Percentiles rank a stretch among this genome's conserved stretches.
phyloP scores from a whole-genome alignment of 2,888 invertebrate genomes.

The Mantis religiosa region DNA sequence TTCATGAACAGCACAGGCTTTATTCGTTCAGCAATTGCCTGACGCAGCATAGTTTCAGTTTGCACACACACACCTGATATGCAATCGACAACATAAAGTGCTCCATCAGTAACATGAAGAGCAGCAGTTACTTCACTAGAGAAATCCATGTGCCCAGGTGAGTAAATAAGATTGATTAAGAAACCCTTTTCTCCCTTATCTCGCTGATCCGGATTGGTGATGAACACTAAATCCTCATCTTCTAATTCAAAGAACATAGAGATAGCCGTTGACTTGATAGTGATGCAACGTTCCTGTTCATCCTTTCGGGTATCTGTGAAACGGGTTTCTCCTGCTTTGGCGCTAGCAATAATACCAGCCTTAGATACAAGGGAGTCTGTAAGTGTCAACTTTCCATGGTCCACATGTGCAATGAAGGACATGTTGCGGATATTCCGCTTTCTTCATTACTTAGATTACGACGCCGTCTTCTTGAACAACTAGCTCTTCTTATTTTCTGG shows the following conservation, averaged over 20 bases:
- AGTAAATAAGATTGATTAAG: conserved; percentile 99
- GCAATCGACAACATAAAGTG: conserved; percentile 98
- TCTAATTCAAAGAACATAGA: conserved; percentile 98
- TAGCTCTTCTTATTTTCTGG: no score
- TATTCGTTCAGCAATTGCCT: conserved; percentile 99
- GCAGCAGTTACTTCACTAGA: conserved; percentile 99
- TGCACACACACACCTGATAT: conserved; percentile 99
- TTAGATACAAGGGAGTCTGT: conserved; percentile 99
- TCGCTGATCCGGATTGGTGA: conserved; percentile 84
- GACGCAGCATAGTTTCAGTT: conserved; percentile 98
- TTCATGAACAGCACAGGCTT: conserved; percentile 99
- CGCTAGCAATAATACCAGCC: conserved; percentile 98
- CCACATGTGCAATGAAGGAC: conserved; percentile 99
- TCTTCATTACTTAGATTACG: conserved; percentile 95
- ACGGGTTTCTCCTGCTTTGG: conserved; percentile 97
- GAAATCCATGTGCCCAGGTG: conserved; percentile 99
- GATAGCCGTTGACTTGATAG: conserved; percentile 99
- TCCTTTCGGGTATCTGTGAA: conserved; percentile 99
- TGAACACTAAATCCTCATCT: conserved; percentile 90
- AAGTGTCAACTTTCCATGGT: conserved; percentile 99
- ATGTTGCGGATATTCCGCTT: conserved; percentile 99
- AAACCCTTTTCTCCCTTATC: conserved; percentile 91
- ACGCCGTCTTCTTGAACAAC: no score
- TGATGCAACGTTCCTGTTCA: conserved; percentile 99
- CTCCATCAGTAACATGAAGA: conserved; percentile 99